A percentile compares a stretch with the other conserved stretches of the same genome.
These are phyloP conservation scores for Vanessa tameamea DNA, from an alignment of 1,140 invertebrate genomes.

Conservation along the genomic window DNA sequence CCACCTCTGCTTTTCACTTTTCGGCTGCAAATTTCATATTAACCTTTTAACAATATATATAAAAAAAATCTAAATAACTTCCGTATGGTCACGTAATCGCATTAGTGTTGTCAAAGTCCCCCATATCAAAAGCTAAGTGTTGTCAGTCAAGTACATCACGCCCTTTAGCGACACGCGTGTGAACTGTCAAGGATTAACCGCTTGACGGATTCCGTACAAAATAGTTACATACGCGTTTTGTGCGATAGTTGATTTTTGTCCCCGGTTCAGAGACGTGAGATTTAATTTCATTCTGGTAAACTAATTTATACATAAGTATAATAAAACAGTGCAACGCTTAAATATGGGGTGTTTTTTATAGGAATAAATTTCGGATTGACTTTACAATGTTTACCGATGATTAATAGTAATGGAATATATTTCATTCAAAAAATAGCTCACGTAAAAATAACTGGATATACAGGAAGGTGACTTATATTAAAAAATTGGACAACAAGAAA, in stretches of 20 bases:
- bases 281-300: not conserved
- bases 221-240: slow-evolving; percentile 5
- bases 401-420: no score
- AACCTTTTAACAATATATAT: not conserved
- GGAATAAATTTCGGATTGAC: no score
- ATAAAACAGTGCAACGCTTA: not conserved
- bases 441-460: no score
- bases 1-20: no score
- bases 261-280: not conserved
- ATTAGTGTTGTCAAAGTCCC: slow-evolving; percentile 17
- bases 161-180: slow-evolving; percentile 25
- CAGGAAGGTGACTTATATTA: no score
- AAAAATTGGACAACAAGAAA: no score
- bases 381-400: no score
- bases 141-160: slow-evolving; percentile 28
- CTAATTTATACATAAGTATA: not conserved
- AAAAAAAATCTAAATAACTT: not conserved
- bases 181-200: slow-evolving; percentile 21
- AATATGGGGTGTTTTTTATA: not conserved
- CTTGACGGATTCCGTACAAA: slow-evolving; percentile 9
- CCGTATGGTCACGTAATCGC: slow-evolving; percentile 7
- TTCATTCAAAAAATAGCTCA: no score
- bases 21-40: not conserved
- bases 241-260: slow-evolving; percentile 15
- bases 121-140: slow-evolving; percentile 10